These are phyloP conservation scores for Brevimyrus niger DNA, from an alignment of 2,113 vertebrate genomes.

Conservation along the genomic window DNA sequence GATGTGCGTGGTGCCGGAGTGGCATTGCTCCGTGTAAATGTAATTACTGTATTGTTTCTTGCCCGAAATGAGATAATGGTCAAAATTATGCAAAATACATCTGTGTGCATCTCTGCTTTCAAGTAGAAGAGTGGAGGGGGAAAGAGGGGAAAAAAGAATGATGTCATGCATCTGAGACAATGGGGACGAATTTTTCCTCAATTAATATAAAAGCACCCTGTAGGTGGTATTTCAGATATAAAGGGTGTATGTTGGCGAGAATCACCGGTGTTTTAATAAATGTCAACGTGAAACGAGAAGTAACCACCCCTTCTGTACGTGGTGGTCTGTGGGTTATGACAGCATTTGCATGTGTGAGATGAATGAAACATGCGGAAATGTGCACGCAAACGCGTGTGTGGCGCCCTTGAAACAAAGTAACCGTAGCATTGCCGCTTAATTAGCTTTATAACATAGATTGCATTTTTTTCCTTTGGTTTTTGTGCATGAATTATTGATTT, in stretches of 20 bases:
- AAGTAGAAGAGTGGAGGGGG: slow-evolving; percentile 44
- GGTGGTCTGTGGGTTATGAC: neutral
- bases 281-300: neutral
- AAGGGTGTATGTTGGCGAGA: neutral
- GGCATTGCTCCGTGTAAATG: neutral
- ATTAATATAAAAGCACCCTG: slow-evolving; percentile 53
- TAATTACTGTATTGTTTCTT: neutral
- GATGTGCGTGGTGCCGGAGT: neutral
- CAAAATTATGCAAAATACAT: neutral
- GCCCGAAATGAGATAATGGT: neutral
- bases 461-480: neutral
- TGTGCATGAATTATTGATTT: neutral
- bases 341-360: slow-evolving; percentile 3
- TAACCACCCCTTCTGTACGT: neutral
- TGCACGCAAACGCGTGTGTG: neutral
- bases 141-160: slow-evolving; percentile 50
- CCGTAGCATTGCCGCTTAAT: neutral
- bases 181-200: slow-evolving; percentile 76
- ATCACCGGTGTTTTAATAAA: neutral
- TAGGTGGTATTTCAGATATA: neutral
- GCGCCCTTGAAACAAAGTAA: slow-evolving; percentile 5
- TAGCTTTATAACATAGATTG: neutral
- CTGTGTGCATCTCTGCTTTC: neutral
- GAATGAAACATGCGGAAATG: neutral
- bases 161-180: slow-evolving; percentile 95